Percentiles rank a stretch among this genome's conserved stretches.
phyloP scores from a whole-genome alignment of 2,113 vertebrate species.

The Stegastes partitus region DNA sequence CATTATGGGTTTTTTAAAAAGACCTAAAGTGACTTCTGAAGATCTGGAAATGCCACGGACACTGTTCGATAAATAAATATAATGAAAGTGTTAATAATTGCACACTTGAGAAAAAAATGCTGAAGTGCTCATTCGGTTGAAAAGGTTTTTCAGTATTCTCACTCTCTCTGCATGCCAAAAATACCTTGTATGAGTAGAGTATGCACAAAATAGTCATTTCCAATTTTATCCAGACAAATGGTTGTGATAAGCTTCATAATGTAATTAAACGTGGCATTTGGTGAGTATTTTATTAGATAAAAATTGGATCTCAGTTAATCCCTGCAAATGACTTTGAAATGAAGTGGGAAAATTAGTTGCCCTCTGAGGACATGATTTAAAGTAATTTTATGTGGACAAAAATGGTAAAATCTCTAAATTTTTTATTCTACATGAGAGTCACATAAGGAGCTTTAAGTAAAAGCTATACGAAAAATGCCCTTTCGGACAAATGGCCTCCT shows the following conservation, averaged over 20 bases:
- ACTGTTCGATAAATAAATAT: neutral
- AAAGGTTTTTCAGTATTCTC: neutral
- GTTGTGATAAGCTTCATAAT: constrained; percentile 36
- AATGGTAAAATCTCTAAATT: constrained; percentile 16
- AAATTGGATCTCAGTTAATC: constrained; percentile 25
- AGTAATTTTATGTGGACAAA: constrained; percentile 26
- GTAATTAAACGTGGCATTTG: constrained; percentile 50
- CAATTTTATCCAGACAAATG: constrained; percentile 22
- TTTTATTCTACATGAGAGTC: constrained; percentile 11
- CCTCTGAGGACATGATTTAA: constrained; percentile 14
- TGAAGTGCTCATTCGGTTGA: constrained; percentile 3
- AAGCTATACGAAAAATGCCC: constrained; percentile 24
- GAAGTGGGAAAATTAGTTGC: constrained; percentile 27
- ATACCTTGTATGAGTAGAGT: neutral
- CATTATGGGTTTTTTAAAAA: neutral
- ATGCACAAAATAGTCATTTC: constrained; percentile 15
- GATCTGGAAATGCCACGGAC: too few species aligned
- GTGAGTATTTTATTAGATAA: constrained; percentile 35
- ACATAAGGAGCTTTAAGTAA: constrained; percentile 8
- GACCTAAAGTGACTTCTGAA: neutral
- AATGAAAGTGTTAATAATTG: neutral
- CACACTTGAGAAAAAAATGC: neutral
- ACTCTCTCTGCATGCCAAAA: neutral
- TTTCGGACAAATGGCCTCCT: neutral
- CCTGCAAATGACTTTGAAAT: constrained; percentile 27